phyloP scores from a whole-genome alignment of 2,888 invertebrate genomes.

The Pachymerium ferrugineum region DNA sequence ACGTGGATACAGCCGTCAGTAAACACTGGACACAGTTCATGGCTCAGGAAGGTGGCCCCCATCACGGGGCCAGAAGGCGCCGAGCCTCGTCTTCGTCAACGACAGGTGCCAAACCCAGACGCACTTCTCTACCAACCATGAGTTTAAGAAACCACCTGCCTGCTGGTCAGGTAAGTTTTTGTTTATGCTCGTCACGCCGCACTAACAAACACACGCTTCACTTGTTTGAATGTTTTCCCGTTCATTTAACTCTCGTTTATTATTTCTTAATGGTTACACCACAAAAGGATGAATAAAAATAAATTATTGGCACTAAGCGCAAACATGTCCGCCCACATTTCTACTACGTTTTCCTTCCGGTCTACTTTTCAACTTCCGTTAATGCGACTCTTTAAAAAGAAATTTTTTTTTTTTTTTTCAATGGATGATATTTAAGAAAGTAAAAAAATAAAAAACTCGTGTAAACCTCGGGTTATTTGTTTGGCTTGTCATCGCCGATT shows the following conservation, averaged over 20 bases:
- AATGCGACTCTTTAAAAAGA: too few species aligned
- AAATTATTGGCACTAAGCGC: too few species aligned
- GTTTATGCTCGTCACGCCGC: not conserved
- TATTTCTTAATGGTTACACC: too few species aligned
- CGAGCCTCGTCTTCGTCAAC: constrained; percentile 36
- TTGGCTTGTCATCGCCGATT: not conserved
- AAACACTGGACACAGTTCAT: constrained; percentile 34
- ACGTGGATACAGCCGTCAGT: constrained; percentile 45
- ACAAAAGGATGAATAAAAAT: too few species aligned
- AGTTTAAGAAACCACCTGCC: constrained; percentile 40
- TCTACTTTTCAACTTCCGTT: not conserved
- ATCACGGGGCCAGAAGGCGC: constrained; percentile 36
- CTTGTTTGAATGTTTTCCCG: not conserved
- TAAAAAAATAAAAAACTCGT: not conserved
- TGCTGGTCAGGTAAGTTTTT: constrained; percentile 43
- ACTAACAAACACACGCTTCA: too few species aligned
- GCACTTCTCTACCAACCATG: constrained; percentile 48
- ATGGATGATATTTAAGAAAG: not conserved
- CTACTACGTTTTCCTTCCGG: not conserved
- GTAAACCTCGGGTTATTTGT: not conserved
- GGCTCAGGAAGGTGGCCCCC: not conserved
- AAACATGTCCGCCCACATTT: not conserved
- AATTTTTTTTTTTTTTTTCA: too few species aligned
- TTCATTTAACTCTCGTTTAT: too few species aligned
- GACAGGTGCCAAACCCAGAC: constrained; percentile 28